These are phyloP conservation scores for Trachops cirrhosus DNA, from an alignment of 2,797 vertebrate species.

Conservation along the genomic window DNA sequence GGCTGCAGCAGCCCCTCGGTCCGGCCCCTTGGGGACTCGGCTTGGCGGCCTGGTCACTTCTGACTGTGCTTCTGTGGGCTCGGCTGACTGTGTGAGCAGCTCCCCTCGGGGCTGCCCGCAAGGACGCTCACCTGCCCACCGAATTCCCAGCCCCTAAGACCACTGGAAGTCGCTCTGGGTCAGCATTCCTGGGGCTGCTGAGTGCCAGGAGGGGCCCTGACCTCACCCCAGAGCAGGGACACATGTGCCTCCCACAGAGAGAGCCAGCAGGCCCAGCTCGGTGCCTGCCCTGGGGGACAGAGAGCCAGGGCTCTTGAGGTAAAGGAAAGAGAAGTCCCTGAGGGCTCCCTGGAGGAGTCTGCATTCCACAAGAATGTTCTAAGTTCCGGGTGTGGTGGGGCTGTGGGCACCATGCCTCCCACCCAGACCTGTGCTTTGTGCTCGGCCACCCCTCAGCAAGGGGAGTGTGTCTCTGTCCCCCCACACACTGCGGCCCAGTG, in stretches of 20 bases:
- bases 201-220: background rate
- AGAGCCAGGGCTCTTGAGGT: accelerated
- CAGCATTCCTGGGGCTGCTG: accelerated
- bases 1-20: accelerated
- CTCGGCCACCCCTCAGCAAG: background rate
- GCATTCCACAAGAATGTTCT: background rate
- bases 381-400: accelerated
- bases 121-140: accelerated
- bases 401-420: accelerated
- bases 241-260: accelerated
- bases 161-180: accelerated
- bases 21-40: accelerated
- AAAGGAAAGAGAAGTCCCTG: background rate
- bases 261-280: accelerated
- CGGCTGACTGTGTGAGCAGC: accelerated
- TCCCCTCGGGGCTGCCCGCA: accelerated
- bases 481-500: accelerated
- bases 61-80: accelerated
- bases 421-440: background rate
- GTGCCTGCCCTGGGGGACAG: accelerated
- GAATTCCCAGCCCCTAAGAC: accelerated
- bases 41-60: background rate
- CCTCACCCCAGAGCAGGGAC: background rate
- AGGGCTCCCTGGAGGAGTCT: background rate
- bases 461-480: too few relatives aligned